Evolutionary conservation across 2,113 vertebrate species (phyloP).

Genomic region (Halcyon senegalensis): DNA sequence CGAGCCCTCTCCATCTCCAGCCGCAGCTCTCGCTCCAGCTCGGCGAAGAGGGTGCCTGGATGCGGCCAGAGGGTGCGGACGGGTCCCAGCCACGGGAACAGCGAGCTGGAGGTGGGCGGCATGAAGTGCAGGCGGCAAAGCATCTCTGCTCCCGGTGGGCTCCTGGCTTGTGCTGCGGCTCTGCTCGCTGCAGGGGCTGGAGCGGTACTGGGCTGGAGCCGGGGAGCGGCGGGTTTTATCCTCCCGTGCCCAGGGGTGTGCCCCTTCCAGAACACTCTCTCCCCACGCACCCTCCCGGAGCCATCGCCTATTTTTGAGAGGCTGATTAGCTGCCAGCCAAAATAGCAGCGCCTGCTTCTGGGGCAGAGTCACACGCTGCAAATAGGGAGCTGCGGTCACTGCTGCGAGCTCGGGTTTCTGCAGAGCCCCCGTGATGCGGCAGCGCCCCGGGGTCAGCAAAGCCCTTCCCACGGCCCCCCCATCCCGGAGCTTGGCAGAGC

Average conservation of each 20-base stretch:
- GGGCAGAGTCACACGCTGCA: slow-evolving; percentile 11
- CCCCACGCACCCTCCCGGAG: slow-evolving; percentile 13
- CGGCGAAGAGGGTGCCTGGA: slow-evolving; percentile 24
- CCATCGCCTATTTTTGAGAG: slow-evolving; percentile 63
- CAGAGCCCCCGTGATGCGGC: slow-evolving; percentile 40
- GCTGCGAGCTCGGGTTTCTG: slow-evolving; percentile 52
- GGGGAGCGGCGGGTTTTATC: slow-evolving; percentile 37
- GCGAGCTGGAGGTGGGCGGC: neutral
- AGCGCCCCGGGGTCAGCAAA: neutral
- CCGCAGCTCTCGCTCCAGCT: slow-evolving; percentile 53
- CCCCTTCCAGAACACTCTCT: slow-evolving; percentile 59
- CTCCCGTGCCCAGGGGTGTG: slow-evolving; percentile 1
- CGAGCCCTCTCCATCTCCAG: slow-evolving; percentile 48
- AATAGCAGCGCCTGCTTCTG: slow-evolving; percentile 55
- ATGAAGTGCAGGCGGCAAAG: slow-evolving; percentile 63
- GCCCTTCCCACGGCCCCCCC: neutral
- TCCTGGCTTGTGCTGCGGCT: neutral
- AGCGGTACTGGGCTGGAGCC: neutral
- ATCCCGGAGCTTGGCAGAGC: neutral
- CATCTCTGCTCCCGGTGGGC: neutral
- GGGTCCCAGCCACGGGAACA: slow-evolving; percentile 43
- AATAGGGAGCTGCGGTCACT: slow-evolving; percentile 34
- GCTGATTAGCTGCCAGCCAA: slow-evolving; percentile 40
- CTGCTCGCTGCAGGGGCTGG: neutral
- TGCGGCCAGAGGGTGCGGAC: slow-evolving; percentile 61